Conservation (phyloP, 2,113 vertebrate species). For the Seriola aureovittata region DNA sequence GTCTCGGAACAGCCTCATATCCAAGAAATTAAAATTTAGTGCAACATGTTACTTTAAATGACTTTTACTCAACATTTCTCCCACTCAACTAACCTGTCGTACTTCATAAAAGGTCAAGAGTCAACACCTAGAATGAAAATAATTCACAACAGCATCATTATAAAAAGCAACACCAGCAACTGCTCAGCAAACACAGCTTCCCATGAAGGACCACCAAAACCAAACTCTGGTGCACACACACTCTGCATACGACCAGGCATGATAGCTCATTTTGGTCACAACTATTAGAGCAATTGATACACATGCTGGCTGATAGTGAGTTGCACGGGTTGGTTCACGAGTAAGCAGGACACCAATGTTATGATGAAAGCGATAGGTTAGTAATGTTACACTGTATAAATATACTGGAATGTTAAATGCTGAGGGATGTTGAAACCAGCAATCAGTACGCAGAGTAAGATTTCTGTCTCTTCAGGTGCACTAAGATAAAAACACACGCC, state of each 20-base stretch:
- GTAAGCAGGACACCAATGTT: neutral
- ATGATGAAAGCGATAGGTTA: neutral
- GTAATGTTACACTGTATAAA: neutral
- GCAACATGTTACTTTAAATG: too few species aligned
- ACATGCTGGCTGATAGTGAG: neutral
- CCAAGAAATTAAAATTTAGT: too few species aligned
- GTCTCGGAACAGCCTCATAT: too few species aligned
- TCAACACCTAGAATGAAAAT: neutral
- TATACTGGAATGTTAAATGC: neutral
- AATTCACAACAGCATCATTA: too few species aligned
- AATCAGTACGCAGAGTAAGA: too few species aligned
- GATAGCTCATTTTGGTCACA: neutral
- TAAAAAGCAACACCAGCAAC: too few species aligned
- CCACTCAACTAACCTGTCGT: neutral
- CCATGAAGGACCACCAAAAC: too few species aligned
- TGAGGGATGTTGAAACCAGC: neutral
- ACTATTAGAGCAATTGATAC: neutral
- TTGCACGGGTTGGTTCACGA: neutral
- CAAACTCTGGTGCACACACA: too few species aligned
- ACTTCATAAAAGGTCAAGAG: neutral
- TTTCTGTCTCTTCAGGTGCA: neutral
- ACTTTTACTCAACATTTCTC: too few species aligned
- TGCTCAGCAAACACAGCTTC: too few species aligned
- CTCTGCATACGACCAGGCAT: neutral
- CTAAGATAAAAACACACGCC: constrained; percentile 6